Evolutionary conservation across 1,140 invertebrate species (phyloP), one percentile per base, ranked within the genome.

Genomic region (Trachymyrmex cornetzi): DNA sequence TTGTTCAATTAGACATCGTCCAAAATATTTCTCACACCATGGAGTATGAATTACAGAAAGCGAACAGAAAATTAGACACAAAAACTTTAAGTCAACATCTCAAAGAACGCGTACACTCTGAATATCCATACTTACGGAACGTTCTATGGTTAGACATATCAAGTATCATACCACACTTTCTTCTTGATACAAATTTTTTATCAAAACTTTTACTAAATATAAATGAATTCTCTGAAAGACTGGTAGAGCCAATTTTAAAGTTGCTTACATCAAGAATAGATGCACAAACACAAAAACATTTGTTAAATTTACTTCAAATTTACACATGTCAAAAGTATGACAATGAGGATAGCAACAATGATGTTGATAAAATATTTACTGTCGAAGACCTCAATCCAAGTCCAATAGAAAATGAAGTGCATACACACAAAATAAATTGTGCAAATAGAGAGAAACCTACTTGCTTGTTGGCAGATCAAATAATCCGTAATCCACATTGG

Each of bases 1-100:
- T 96, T 30, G 72, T 93, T 50, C 96, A 95, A 91, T 91, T 95
- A 34, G 94, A 94, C 84, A 61, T 90, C 9, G 94, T 95, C 88
- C 88, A 92, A 44, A 72, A 89, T 53, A 93, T 94, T 85, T 90
- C 92, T 53, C 92, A 94, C 61, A 79, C 50, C 30, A 27, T 94
- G 5, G 92, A 94, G 61, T 90, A 94, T 77, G 55, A 90, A 7
- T 64, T 87, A 9, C 90, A 93, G 30, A 24, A 67, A 2, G 72
- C 66, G 2, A 50, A 88, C 0, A 91, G 88, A 64, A 89, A 66
- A 38, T 12, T 92, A 12, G 69, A 85, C 0, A 38, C 80, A n/a
- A 93, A 88, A 63, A 9, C 0, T 59, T 89, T 93, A 63, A 71
- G 22, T 44, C 84, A 16, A 44, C 64, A 19, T 86, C 30, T 95